Percentiles rank a stretch among this genome's conserved stretches.
Evolutionary conservation across 2,113 vertebrate genomes (phyloP).

Genomic region (Martes martes): DNA sequence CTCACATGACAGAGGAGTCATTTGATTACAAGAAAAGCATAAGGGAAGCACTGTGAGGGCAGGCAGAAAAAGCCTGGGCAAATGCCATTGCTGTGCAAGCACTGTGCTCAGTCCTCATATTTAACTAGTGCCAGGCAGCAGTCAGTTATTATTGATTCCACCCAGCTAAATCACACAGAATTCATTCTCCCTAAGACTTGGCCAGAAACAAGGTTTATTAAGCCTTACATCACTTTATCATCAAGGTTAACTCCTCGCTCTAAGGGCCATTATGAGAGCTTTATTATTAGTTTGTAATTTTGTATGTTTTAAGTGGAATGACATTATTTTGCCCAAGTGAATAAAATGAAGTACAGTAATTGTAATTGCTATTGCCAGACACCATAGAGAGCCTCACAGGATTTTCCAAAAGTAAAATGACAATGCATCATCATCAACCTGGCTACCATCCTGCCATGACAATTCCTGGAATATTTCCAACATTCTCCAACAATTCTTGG

Average conservation of each 20-base stretch:
- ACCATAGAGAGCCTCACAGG: slow-evolving; percentile 56
- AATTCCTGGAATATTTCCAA: slow-evolving; percentile 61
- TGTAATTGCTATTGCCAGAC: slow-evolving; percentile 70
- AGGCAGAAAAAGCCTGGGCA: not conserved
- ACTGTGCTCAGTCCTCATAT: not conserved
- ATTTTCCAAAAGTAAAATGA: slow-evolving; percentile 70
- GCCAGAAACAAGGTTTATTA: slow-evolving; percentile 69
- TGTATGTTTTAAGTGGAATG: slow-evolving; percentile 75
- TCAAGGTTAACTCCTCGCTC: slow-evolving; percentile 73
- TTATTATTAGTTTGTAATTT: slow-evolving; percentile 77
- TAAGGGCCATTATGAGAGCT: slow-evolving; percentile 72
- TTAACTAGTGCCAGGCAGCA: not conserved
- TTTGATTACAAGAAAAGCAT: not conserved
- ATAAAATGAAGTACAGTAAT: slow-evolving; percentile 77
- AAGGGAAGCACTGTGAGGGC: not conserved
- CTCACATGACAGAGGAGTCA: not conserved
- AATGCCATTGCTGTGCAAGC: not conserved
- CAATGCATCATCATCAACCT: slow-evolving; percentile 69
- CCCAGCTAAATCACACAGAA: slow-evolving; percentile 41
- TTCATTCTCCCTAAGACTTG: slow-evolving; percentile 58
- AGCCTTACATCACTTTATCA: slow-evolving; percentile 71
- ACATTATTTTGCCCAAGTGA: slow-evolving; percentile 77
- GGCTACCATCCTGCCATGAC: not conserved
- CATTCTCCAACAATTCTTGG: slow-evolving; percentile 51
- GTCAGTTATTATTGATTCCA: slow-evolving; percentile 32